These are phyloP conservation scores for Plumapathes pennacea DNA, from an alignment of 92 coral and sea anemone genomes.

Conservation along the genomic window DNA sequence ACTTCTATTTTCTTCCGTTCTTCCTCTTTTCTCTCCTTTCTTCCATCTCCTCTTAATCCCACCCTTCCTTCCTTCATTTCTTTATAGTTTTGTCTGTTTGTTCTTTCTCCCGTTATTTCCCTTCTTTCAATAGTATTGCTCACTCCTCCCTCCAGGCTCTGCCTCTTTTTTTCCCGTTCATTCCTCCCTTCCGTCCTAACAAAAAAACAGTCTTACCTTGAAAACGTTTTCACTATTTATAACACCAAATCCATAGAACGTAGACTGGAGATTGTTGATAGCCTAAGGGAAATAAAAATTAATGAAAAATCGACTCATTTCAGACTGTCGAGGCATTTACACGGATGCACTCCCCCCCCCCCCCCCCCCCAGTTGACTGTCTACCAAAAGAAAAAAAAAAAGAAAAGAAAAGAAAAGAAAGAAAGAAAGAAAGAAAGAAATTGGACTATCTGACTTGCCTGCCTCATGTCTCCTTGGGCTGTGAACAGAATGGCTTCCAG, in stretches of 20 bases:
- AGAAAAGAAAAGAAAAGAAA: too few species aligned
- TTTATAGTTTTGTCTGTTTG: too few species aligned
- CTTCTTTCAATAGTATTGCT: too few species aligned
- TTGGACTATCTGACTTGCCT: slow-evolving; percentile 38
- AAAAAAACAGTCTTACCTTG: too few species aligned
- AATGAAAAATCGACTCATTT: not conserved
- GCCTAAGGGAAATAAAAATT: slow-evolving; percentile 47
- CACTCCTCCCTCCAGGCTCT: too few species aligned
- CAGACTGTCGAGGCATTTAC: not conserved
- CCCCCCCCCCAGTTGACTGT: too few species aligned
- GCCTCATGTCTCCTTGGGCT: slow-evolving; percentile 98
- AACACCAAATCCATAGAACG: slow-evolving; percentile 87
- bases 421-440: not conserved
- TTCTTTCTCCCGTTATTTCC: too few species aligned
- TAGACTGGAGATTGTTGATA: slow-evolving; percentile 92
- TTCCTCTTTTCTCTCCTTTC: not conserved
- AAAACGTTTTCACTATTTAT: slow-evolving; percentile 94
- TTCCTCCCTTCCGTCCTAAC: too few species aligned
- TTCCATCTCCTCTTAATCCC: not conserved
- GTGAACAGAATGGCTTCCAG: slow-evolving; percentile 94
- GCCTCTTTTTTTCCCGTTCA: too few species aligned
- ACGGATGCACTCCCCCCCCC: too few species aligned
- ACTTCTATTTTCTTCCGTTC: not conserved
- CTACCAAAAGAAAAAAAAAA: too few species aligned
- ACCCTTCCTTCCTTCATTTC: not conserved